Evolutionary conservation across 1,140 invertebrate genomes (phyloP).

Genomic region (Potamilus streckersoni): DNA sequence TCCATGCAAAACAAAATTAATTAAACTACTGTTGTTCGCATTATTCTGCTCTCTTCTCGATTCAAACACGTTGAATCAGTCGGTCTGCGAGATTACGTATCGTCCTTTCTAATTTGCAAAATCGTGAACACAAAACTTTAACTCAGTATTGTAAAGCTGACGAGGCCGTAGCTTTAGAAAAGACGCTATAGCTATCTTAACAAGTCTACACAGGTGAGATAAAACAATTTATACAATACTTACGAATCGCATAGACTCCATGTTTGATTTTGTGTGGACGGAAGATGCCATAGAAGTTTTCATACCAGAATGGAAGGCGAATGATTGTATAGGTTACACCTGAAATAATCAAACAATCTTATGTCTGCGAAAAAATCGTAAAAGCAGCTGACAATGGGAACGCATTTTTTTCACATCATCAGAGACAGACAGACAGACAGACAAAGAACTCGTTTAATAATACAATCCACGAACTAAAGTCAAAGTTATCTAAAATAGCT

Average conservation of each 20-base stretch:
- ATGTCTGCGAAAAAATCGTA: not conserved
- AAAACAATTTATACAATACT: conserved; percentile 8
- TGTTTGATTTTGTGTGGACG: conserved; percentile 50
- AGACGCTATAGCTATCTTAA: not conserved
- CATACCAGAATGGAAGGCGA: conserved; percentile 52
- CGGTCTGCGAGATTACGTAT: too few relatives aligned
- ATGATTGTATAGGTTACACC: conserved; percentile 48
- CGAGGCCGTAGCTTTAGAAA: not conserved
- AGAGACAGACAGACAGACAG: not conserved
- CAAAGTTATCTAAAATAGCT: not conserved
- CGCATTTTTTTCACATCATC: not conserved
- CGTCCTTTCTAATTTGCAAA: too few relatives aligned
- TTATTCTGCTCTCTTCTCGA: too few relatives aligned
- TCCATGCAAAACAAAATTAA: too few relatives aligned
- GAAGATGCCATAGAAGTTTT: conserved; percentile 49
- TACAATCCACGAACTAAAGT: not conserved
- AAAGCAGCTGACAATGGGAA: not conserved
- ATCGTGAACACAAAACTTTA: too few relatives aligned
- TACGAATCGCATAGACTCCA: conserved; percentile 48
- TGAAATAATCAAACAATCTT: conserved; percentile 21
- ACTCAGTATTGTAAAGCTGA: too few relatives aligned
- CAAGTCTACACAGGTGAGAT: not conserved
- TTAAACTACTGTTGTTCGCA: too few relatives aligned
- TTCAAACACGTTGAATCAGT: too few relatives aligned
- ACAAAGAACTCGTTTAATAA: not conserved